phyloP scores from a whole-genome alignment of 2,797 vertebrate species.

The Hippopotamyrus pictus region DNA sequence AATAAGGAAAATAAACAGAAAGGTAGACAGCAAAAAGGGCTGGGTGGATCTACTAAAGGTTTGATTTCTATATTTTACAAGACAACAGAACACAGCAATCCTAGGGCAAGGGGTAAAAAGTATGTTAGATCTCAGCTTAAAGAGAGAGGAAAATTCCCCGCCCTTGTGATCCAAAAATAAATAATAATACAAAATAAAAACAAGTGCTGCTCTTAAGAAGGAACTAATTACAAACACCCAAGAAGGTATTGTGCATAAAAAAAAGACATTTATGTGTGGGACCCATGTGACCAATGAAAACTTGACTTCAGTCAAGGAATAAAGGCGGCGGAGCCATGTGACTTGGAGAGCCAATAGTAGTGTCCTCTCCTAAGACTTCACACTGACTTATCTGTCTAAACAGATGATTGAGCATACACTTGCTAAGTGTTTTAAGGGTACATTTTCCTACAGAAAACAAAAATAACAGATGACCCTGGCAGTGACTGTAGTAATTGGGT shows the following conservation, averaged over 20 bases:
- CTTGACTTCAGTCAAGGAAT: background rate
- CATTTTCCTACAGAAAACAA: background rate
- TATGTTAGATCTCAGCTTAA: conserved; percentile 1
- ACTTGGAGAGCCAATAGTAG: background rate
- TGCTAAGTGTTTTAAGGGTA: background rate
- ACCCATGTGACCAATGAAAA: background rate
- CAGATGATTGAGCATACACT: background rate
- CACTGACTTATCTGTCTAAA: background rate
- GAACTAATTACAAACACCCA: background rate
- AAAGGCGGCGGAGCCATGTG: background rate
- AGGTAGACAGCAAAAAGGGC: background rate
- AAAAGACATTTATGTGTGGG: background rate
- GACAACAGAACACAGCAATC: background rate
- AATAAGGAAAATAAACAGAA: conserved; percentile 4
- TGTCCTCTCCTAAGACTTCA: background rate
- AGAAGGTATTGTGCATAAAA: background rate
- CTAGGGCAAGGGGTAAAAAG: background rate
- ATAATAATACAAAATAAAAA: background rate
- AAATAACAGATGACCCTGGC: background rate
- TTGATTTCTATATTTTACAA: background rate
- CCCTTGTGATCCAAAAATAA: background rate
- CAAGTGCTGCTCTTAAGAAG: background rate
- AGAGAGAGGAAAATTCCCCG: background rate
- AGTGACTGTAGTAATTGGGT: background rate
- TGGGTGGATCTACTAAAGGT: background rate